Percentiles rank a stretch among this genome's conserved stretches.
These are phyloP conservation scores for Gastrophysa polygoni DNA, from an alignment of 2,888 invertebrate genomes.

Conservation along the genomic window DNA sequence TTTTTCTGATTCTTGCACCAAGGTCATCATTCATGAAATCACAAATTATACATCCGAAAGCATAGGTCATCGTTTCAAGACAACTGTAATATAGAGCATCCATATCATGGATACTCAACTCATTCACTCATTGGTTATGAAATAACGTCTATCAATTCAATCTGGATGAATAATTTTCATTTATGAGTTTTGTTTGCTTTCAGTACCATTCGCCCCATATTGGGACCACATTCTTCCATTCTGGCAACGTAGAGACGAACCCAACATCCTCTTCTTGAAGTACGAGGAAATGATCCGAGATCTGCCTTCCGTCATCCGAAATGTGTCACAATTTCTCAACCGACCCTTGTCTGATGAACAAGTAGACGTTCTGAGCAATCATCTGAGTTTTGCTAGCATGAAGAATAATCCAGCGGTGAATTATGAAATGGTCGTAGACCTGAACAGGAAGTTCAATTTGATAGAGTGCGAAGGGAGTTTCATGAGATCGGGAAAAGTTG, in stretches of 20 bases:
- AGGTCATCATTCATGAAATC: no score
- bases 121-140: no score
- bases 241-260: slow-evolving; percentile 45
- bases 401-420: slow-evolving; percentile 65
- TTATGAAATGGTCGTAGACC: slow-evolving; percentile 55
- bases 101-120: no score
- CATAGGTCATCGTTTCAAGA: no score
- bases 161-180: no score
- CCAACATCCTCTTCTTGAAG: slow-evolving; percentile 49
- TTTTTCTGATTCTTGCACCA: no score
- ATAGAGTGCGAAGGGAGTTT: slow-evolving; percentile 54
- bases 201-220: slow-evolving; percentile 50
- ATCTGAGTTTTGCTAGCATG: slow-evolving; percentile 59
- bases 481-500: slow-evolving; percentile 60
- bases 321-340: slow-evolving; percentile 45
- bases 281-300: slow-evolving; percentile 51
- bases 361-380: slow-evolving; percentile 40
- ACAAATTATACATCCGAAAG: no score
- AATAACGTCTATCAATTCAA: no score
- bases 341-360: slow-evolving; percentile 42
- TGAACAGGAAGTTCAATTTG: slow-evolving; percentile 53
- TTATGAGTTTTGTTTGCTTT: slow-evolving; percentile 27
- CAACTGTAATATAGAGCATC: no score
- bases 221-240: slow-evolving; percentile 50
- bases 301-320: slow-evolving; percentile 40